Percentiles rank a stretch among this genome's conserved stretches.
These are phyloP conservation scores for Caenorhabditis sp. DNA, from an alignment of 2,888 invertebrate genomes.

Conservation along the genomic window DNA sequence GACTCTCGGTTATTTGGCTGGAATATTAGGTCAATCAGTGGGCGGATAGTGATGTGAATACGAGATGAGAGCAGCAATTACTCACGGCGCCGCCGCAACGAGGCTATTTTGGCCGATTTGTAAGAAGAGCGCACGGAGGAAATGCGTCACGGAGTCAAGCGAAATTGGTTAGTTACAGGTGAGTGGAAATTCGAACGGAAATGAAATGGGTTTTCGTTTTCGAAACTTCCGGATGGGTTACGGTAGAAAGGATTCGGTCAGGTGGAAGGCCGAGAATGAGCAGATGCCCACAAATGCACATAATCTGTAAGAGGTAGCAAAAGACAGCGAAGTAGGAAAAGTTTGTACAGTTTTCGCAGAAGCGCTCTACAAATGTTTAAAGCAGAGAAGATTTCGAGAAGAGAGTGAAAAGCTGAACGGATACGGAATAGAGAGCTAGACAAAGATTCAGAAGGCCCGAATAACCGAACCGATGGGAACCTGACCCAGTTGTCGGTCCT, in stretches of 20 bases:
- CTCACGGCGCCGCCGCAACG: slow-evolving; percentile 17
- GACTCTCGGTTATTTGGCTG: background rate
- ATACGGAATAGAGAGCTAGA: too few relatives aligned
- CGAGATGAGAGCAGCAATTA: slow-evolving; percentile 19
- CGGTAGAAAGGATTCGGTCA: slow-evolving; percentile 12
- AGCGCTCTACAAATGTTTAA: too few relatives aligned
- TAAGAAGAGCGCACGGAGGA: slow-evolving; percentile 3
- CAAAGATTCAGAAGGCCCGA: too few relatives aligned
- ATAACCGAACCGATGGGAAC: too few relatives aligned
- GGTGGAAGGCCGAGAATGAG: slow-evolving; percentile 6
- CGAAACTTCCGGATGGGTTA: slow-evolving; percentile 16
- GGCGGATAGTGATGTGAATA: slow-evolving; percentile 15
- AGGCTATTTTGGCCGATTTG: slow-evolving; percentile 37
- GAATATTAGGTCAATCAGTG: slow-evolving; percentile 39
- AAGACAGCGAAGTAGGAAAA: too few relatives aligned
- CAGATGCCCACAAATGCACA: slow-evolving; percentile 4
- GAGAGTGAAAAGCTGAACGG: too few relatives aligned
- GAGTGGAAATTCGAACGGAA: slow-evolving; percentile 40
- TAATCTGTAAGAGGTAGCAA: slow-evolving; percentile 9
- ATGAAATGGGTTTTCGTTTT: background rate
- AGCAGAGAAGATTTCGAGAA: too few relatives aligned
- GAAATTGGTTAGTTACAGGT: slow-evolving; percentile 12
- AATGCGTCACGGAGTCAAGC: slow-evolving; percentile 7
- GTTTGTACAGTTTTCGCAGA: too few relatives aligned
- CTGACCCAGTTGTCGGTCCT: too few relatives aligned